Base-by-base conservation (phyloP, 2,888 invertebrate species). In the Philereme transversata region DNA sequence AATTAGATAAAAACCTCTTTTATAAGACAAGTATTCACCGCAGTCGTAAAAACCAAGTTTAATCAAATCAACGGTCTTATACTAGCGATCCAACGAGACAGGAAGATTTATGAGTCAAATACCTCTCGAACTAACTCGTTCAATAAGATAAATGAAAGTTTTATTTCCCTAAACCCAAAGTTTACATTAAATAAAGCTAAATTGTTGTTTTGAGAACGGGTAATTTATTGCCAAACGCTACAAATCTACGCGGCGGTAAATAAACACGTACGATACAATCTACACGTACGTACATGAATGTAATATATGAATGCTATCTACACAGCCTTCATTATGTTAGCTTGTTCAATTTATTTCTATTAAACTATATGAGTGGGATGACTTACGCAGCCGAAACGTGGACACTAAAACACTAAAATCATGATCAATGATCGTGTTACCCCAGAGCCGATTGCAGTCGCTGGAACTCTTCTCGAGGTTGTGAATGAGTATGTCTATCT, bases 201-300 rank as follows among this genome's bases (percentile, higher is more conserved):
- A 65, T 52, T 45, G 51, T 43, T 48, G 51, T 50, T 57, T 50
- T 11, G 43, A 59, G 57, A 43, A 22, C 10, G 36, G 43, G 34
- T 62, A 59, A 66, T 58, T 59, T 67, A 63, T 57, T 22, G 43
- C 59, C 55, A 38, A 62, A 45, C 51, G 41, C 51, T 62, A 61
- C 49, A 45, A 60, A 63, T 63, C 47, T 48, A 57, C 52, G 55
- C 47, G 33, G 35, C 33, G 44, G 57, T 33, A 57, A 52, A 57
- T 40, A 54, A 36, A 51, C 57, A 11, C 8, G 43, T 10, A 53
- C 51, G 51, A 43, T 60, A 51, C 57, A 52, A 52, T 60, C 35
- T 36, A 35, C 36, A 43, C 22, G 22, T 22, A 22, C 22, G 1
- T 22, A 22, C 22, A 22, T 22, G 1, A 22, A 22, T 22, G 22